Base-by-base conservation (phyloP, 1,140 invertebrate genomes). In the Frieseomelitta varia region DNA sequence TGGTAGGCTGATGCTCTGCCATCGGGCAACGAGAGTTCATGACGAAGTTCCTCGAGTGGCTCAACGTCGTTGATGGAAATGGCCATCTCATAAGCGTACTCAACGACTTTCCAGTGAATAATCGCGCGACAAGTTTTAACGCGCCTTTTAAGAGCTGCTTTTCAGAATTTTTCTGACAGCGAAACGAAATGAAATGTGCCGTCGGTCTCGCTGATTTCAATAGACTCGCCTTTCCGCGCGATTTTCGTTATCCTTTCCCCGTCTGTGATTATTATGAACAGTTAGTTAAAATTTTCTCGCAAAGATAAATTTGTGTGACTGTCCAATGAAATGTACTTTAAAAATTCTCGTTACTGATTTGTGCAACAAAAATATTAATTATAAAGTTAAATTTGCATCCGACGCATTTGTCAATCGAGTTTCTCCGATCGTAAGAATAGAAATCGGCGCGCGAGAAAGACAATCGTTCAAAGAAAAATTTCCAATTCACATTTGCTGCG, bases 1-100 rank as follows among this genome's bases (percentile, higher is more conserved):
- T 77, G 87, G 80, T 79, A 76, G 65, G 53, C 55, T 58, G 77
- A 79, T 61, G 72, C 30, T 24, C 53, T 17, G 58, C 75, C 10
- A 65, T 51, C 51, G 80, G 74, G 47, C 24, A 19, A 17, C 3
- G 24, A 4, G 6, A 51, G 74, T 78, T 69, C 65, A 78, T 68
- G 74, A 61, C 61, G 65, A 79, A 72, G 47, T 79, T 58, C 21
- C 75, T 51, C 39, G 24, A 19, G 27, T 34, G 53, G 65, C 27
- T 61, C 30, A 15, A 8, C 21, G 17, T 8, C 24, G n/a, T 15
- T 34, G 27, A 53, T 58, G 34, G 53, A 17, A 58, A 81, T n/a
- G 47, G 39, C 21, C 27, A 55, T 74, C 21, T 65, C 55, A 61
- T 47, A 27, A 74, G 51, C 17, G 55, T 30, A 24, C 27, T 1